These are phyloP conservation scores for Napeogenes inachia DNA, from an alignment of 2,888 invertebrate species.

Conservation along the genomic window DNA sequence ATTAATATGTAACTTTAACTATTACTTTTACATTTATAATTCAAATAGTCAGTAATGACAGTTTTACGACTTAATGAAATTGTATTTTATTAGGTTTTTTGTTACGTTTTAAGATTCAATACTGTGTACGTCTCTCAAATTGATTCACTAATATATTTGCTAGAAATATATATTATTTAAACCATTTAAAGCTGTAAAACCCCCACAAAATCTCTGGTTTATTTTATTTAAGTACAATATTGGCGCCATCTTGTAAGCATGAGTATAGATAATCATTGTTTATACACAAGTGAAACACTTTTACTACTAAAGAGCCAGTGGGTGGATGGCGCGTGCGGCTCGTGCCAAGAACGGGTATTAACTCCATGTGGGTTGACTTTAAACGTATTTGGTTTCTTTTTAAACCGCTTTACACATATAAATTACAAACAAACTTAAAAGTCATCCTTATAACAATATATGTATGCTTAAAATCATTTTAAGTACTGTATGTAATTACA, in stretches of 20 bases:
- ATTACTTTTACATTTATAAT: too few relatives aligned
- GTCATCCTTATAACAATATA: constrained; percentile 17
- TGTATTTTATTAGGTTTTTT: too few relatives aligned
- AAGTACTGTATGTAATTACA: constrained; percentile 18
- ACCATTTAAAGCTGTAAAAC: too few relatives aligned
- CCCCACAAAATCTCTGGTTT: too few relatives aligned
- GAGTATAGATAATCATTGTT: constrained; percentile 10
- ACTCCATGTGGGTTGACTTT: constrained; percentile 16
- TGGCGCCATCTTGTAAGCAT: constrained; percentile 6
- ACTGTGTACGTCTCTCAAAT: too few relatives aligned
- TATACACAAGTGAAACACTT: constrained; percentile 21
- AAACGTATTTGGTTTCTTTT: constrained; percentile 12
- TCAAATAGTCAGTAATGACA: too few relatives aligned
- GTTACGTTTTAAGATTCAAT: too few relatives aligned
- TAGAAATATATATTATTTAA: too few relatives aligned
- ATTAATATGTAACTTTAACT: not conserved
- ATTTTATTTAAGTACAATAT: not conserved
- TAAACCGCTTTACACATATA: constrained; percentile 12
- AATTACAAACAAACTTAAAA: constrained; percentile 25
- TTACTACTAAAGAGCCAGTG: constrained; percentile 30
- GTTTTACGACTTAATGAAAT: too few relatives aligned
- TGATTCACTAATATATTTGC: too few relatives aligned
- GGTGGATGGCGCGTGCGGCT: constrained; percentile 41
- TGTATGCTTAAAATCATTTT: constrained; percentile 18
- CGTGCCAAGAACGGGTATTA: constrained; percentile 22